phyloP scores from a whole-genome alignment of 2,113 vertebrate species.

The Corapipo altera region DNA sequence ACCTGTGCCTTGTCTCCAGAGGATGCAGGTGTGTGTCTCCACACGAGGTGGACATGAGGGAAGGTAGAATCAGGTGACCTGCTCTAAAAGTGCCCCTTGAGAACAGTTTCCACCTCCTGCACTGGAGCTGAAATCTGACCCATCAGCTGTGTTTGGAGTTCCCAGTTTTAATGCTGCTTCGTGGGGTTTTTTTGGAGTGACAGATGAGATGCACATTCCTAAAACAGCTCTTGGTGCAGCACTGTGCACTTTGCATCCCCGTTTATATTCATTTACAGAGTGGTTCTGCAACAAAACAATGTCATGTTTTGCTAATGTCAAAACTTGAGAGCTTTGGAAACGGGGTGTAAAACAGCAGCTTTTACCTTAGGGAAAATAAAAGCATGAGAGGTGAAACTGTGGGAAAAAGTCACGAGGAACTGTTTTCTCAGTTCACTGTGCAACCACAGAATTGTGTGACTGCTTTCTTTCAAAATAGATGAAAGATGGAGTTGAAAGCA shows the following conservation, averaged over 20 bases:
- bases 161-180: not conserved
- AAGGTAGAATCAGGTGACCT: not conserved
- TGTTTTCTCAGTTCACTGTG: not conserved
- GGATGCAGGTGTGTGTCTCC: fast-evolving
- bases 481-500: not conserved
- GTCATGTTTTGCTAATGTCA: not conserved
- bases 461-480: slow-evolving; percentile 1
- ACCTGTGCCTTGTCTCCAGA: not conserved
- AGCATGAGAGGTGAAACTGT: not conserved
- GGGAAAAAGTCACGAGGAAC: not conserved
- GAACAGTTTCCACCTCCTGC: not conserved
- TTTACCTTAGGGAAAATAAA: not conserved
- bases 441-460: not conserved
- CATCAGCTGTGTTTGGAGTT: not conserved
- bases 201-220: not conserved
- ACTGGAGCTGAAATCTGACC: not conserved
- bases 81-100: not conserved
- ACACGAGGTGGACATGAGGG: not conserved
- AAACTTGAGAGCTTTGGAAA: not conserved
- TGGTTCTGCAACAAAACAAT: not conserved
- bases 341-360: not conserved
- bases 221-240: not conserved
- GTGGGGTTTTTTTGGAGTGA: not conserved
- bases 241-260: not conserved
- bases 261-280: not conserved